These are phyloP conservation scores for Tetramorium simillimum DNA, from an alignment of 1,140 invertebrate species.

Conservation along the genomic window DNA sequence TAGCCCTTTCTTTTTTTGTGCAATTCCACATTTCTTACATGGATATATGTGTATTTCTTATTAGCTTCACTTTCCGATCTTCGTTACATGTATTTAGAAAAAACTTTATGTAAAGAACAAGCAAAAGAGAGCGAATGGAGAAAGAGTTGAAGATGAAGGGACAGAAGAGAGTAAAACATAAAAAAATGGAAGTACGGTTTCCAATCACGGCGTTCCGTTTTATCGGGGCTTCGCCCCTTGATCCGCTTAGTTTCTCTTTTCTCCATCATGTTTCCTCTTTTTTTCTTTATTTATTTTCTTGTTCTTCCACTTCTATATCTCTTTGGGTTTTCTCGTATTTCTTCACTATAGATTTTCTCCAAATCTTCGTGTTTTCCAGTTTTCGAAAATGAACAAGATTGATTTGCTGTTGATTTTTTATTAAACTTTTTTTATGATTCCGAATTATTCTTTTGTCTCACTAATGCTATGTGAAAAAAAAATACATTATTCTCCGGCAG, in stretches of 20 bases:
- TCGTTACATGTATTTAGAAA: slow-evolving; percentile 71
- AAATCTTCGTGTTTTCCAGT: not conserved
- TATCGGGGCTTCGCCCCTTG: slow-evolving; percentile 68
- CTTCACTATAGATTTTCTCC: not conserved
- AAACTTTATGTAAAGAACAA: slow-evolving; percentile 44
- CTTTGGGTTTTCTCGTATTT: not conserved
- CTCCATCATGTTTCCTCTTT: slow-evolving; percentile 29
- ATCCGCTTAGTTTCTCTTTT: slow-evolving; percentile 74
- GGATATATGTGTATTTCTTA: slow-evolving; percentile 76
- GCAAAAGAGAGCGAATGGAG: not conserved
- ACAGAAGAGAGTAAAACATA: slow-evolving; percentile 17
- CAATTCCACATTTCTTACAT: slow-evolving; percentile 57
- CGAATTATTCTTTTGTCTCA: not conserved
- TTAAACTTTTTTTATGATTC: not conserved
- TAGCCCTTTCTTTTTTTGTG: not conserved
- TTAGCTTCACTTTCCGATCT: slow-evolving; percentile 80
- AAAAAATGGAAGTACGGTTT: slow-evolving; percentile 11
- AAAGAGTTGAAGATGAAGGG: not conserved
- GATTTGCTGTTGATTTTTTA: not conserved
- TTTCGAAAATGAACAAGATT: not conserved
- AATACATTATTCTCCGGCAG: not conserved
- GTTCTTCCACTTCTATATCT: not conserved
- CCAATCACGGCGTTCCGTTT: slow-evolving; percentile 45
- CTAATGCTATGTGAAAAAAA: not conserved
- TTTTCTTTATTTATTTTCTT: slow-evolving; percentile 38